phyloP scores from a whole-genome alignment of 2,888 invertebrate genomes.

The Dryococelus australis region DNA sequence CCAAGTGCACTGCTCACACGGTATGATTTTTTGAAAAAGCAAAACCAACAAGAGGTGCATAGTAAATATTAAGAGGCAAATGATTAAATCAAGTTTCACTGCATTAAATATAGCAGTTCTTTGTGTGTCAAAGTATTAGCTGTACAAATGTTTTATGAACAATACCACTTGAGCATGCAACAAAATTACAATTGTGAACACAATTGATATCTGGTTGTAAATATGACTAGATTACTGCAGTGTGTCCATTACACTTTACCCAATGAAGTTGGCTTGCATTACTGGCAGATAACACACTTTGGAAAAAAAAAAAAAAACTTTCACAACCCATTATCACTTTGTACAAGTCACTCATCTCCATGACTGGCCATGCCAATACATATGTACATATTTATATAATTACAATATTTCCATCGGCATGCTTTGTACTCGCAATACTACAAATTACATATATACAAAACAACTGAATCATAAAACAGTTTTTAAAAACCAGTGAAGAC shows the following conservation, averaged over 20 bases:
- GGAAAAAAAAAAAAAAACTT: background rate
- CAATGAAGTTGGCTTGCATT: too few species aligned
- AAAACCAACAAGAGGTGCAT: too few species aligned
- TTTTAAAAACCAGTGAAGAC: background rate
- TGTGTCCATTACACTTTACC: background rate
- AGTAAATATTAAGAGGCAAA: too few species aligned
- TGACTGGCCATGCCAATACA: background rate
- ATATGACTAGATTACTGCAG: background rate
- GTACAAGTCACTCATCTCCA: background rate
- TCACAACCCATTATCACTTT: background rate
- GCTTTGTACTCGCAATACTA: background rate
- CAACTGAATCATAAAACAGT: background rate
- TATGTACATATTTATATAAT: constrained; percentile 12
- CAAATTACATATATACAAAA: background rate
- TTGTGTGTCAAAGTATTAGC: too few species aligned
- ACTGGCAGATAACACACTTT: background rate
- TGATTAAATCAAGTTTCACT: too few species aligned
- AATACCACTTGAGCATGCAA: background rate
- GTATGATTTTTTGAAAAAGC: too few species aligned
- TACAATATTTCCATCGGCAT: background rate
- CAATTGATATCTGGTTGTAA: background rate
- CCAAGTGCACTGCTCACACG: too few species aligned
- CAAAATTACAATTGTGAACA: background rate
- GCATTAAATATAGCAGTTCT: too few species aligned
- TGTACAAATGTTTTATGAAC: too few species aligned